Base-by-base conservation (phyloP, 2,888 invertebrate genomes). In the Chrysolina americana region DNA sequence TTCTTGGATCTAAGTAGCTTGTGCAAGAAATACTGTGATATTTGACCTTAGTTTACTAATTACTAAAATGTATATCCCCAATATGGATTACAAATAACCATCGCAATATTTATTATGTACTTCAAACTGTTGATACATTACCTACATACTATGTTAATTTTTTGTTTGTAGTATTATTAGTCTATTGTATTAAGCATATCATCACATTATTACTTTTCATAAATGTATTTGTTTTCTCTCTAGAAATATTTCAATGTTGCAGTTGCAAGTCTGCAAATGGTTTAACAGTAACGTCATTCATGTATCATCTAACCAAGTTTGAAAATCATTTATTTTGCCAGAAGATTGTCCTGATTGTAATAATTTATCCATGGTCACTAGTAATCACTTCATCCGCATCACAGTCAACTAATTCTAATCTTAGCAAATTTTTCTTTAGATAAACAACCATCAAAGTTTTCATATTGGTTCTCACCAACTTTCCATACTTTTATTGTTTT, bases 131-230 rank as follows among this genome's bases (percentile, higher is more conserved):
- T 6, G 9, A n/a, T 36, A 62, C 28, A 19, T 74, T 74, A 74
- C 70, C 74, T 74, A 66, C 62, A 47, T 66, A 71, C 48, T 76
- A 70, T 76, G 71, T 77, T 74, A 76, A 71, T 70, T 74, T 78
- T 77, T 74, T 76, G 68, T 70, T 70, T 76, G 73, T 73, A 65
- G 68, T 68, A 59, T 59, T 59, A 59, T 59, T 59, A 59, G 59
- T 59, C 28, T 59, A 59, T 59, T 41, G 50, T 64, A 66, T 73
- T 70, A 73, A 76, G 75, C 80, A 80, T 80, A 80, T 80, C 80
- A 80, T 78, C 76, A 75, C 76, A 75, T 68, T 73, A 75, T 65
- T n/a, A 50, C 65, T 9, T 19, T 64, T 44, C 56, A 41, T 74
- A 65, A 48, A 47, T 53, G 41, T 59, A 71, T 74, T 71, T 63